Base-by-base conservation (phyloP, 2,888 invertebrate genomes). In the Ophion slaviceki region DNA sequence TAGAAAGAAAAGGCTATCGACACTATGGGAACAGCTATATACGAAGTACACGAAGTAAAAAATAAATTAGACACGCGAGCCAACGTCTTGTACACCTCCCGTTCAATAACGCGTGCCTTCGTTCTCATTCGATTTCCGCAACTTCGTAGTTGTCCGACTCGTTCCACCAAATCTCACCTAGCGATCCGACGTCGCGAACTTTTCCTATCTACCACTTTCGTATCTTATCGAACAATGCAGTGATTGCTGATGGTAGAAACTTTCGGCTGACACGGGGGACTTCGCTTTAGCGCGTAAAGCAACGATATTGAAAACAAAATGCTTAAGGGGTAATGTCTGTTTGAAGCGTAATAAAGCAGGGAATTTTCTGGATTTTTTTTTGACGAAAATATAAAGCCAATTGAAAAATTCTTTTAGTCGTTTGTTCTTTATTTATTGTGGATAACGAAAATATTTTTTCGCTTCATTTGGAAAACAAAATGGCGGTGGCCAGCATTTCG, bases 31-130 rank as follows among this genome's bases (percentile, higher is more conserved):
- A 59, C 59, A 72, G 59, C 32, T 72, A 20, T 3, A 14, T 14
- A 3, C 59, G 24, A 36, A 61, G 17, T 36, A 20, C n/a, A 59
- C 24, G 59, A 20, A 61, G 53, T 20, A 57, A 40, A 14, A 61
- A 40, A 36, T 10, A n/a, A 36, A 36, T 72, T 20, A 59, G 72
- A 59, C 72, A 59, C 74, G 62, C 40, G 64, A 45, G 61, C 59
- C 59, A 36, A 53, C 70, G 72, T 61, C 70, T 45, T 40, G 47
- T 74, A n/a, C 62, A 70, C 67, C 32, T 88, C 81, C 87, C 80
- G 74, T 85, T 89, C 80, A 80, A 87, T 86, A 87, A 85, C 77
- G 86, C 72, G 87, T 88, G 88, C 88, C 88, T 88, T 89, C 85
- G 78, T 80, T 86, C 81, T 81, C 61, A 28, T 84, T 45, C 74